phyloP scores from a whole-genome alignment of 2,797 vertebrate species.

The Myripristis jacobus region DNA sequence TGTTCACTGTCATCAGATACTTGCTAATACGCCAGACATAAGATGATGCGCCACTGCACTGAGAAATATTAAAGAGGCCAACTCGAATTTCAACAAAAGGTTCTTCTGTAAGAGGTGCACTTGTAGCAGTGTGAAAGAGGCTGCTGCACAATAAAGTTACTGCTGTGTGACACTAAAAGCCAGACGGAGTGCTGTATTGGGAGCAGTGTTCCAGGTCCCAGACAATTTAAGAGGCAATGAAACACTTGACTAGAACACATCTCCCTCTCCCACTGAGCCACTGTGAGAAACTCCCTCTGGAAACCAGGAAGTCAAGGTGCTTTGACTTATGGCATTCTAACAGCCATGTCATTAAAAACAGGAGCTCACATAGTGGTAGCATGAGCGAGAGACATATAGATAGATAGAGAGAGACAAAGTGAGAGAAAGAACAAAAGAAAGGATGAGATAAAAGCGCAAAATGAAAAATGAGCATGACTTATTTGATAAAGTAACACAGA shows the following conservation, averaged over 20 bases:
- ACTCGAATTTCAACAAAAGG: slow-evolving; percentile 39
- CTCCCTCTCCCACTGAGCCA: slow-evolving; percentile 38
- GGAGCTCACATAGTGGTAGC: slow-evolving; percentile 59
- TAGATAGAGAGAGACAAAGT: background rate
- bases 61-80: slow-evolving; percentile 15
- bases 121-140: slow-evolving; percentile 39
- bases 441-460: slow-evolving; percentile 44
- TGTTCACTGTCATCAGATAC: slow-evolving; percentile 9
- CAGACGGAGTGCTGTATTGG: slow-evolving; percentile 21
- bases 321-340: slow-evolving; percentile 66
- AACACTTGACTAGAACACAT: slow-evolving; percentile 67
- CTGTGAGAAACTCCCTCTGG: slow-evolving; percentile 32
- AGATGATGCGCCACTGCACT: slow-evolving; percentile 18
- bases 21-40: slow-evolving; percentile 28
- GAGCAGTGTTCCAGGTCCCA: slow-evolving; percentile 51
- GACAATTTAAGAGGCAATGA: slow-evolving; percentile 74
- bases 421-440: background rate
- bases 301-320: slow-evolving; percentile 69
- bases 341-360: slow-evolving; percentile 67
- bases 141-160: slow-evolving; percentile 12
- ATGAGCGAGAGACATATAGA: background rate
- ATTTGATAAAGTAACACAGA: slow-evolving; percentile 58
- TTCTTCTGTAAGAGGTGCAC: slow-evolving; percentile 58
- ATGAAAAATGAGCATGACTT: slow-evolving; percentile 65
- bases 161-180: slow-evolving; percentile 56